Evolutionary conservation across 2,797 vertebrate species (phyloP), one percentile per base, ranked within the genome.

Genomic region (Mareca strepera): DNA sequence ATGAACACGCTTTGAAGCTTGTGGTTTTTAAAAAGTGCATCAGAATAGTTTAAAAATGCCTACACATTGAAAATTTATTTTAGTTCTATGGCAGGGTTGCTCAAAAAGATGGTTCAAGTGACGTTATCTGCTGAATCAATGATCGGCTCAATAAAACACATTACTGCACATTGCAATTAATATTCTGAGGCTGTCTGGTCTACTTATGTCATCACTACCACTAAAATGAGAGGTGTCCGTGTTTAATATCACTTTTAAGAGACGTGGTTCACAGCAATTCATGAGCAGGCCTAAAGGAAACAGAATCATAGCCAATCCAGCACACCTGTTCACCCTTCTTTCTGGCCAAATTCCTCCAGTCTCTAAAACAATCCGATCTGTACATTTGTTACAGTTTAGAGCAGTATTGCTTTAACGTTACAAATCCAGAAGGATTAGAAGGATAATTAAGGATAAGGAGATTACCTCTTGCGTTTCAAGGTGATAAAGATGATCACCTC

Each of bases 391-490:
- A 13, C 4, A 46, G 73, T 72, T 94, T 67, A 9, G 41, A 79
- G 56, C 20, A 75, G 17, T 41, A 35, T 56, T 77, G 35, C 72
- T 93, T 94, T 94, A 82, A 80, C 15, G 7, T 67, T 23, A 28
- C 25, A 62, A 75, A 62, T 29, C 28, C 70, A 64, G 39, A 70
- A 80, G 78, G 83, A 85, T 75, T 82, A 89, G 72, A 86, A 41
- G 53, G 90, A 58, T 85, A 74, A 93, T 82, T 88, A 93, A 94
- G 94, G 44, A 56, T 82, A 72, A 88, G 43, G 39, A 12, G 76
- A 88, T 92, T 81, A 95, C 75, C 88, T 91, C 80, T 77, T 76
- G 33, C 37, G 29, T 87, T 52, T 33, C n/a, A 53, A 91, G 93
- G 90, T 64, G 75, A 55, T 68, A 78, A 92, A 85, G 75, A 74